Percentiles rank a stretch among this genome's conserved stretches.
phyloP scores from a whole-genome alignment of 2,888 invertebrate genomes.

The Zonitis immaculata region DNA sequence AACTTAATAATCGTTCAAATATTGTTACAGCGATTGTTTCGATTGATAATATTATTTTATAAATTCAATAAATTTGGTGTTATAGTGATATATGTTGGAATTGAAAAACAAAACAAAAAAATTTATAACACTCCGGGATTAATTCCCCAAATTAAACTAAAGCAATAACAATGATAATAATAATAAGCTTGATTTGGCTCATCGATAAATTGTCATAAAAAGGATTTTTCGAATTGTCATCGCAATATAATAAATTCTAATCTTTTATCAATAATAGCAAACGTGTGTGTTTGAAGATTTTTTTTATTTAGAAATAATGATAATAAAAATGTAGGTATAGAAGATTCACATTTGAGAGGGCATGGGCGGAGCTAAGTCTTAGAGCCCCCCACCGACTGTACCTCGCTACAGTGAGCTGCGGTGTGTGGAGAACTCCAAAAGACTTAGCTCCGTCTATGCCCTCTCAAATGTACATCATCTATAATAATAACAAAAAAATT shows the following conservation, averaged over 20 bases:
- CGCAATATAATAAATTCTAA: too few relatives aligned
- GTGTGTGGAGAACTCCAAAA: too few relatives aligned
- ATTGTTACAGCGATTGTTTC: not conserved
- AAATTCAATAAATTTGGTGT: not conserved
- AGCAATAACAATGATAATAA: not conserved
- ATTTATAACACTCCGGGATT: not conserved
- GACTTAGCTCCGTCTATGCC: too few relatives aligned
- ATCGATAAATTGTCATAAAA: not conserved
- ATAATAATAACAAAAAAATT: not conserved
- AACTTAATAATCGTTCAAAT: not conserved
- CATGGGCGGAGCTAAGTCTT: too few relatives aligned
- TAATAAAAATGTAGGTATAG: too few relatives aligned
- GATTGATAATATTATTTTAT: not conserved
- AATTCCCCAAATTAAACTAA: not conserved
- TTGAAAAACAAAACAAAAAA: not conserved
- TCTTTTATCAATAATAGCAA: too few relatives aligned
- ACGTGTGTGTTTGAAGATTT: not conserved
- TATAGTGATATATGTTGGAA: not conserved
- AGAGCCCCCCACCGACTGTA: too few relatives aligned
- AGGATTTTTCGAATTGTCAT: not conserved
- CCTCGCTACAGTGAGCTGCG: too few relatives aligned
- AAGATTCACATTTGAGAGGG: too few relatives aligned
- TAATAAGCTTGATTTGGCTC: too few relatives aligned
- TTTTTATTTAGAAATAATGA: too few relatives aligned
- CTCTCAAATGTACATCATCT: too few relatives aligned